Conservation (phyloP, 2,888 invertebrate genomes). For the Drosophila mettleri region DNA sequence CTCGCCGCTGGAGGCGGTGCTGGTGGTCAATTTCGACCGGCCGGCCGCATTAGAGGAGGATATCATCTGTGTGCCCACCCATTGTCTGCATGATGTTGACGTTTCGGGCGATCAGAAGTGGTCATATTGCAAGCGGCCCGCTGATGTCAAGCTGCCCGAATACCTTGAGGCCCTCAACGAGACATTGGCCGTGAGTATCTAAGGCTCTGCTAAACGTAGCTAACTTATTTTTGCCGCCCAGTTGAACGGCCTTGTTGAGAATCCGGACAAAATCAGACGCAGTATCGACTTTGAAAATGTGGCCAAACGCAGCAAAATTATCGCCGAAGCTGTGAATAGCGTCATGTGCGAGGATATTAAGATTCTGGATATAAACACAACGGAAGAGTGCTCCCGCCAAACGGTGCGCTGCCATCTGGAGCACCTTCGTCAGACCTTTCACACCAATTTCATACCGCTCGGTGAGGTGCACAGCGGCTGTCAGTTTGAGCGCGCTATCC, state of each 20-base stretch:
- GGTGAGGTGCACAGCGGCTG: constrained; percentile 87
- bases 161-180: constrained; percentile 65
- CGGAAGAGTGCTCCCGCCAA: constrained; percentile 86
- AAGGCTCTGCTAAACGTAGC: not conserved
- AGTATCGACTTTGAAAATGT: constrained; percentile 81
- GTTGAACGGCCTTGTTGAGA: constrained; percentile 67
- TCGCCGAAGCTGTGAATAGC: constrained; percentile 86
- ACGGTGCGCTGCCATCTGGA: constrained; percentile 85
- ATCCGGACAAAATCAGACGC: constrained; percentile 58
- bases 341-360: constrained; percentile 66
- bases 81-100: constrained; percentile 35
- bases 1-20: constrained; percentile 76
- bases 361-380: constrained; percentile 75
- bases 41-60: constrained; percentile 9
- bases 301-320: constrained; percentile 79
- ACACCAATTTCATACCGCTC: constrained; percentile 86
- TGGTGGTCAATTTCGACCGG: constrained; percentile 81
- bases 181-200: constrained; percentile 58
- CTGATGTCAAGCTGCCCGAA: constrained; percentile 64
- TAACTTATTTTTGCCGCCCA: constrained; percentile 13
- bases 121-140: constrained; percentile 79
- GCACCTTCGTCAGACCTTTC: constrained; percentile 85
- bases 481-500: constrained; percentile 87
- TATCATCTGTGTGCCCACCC: constrained; percentile 57
- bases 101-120: constrained; percentile 54